Percentiles rank a stretch among this genome's conserved stretches.
Evolutionary conservation across 2,113 vertebrate genomes (phyloP).

Genomic region (Semnornis frantzii): DNA sequence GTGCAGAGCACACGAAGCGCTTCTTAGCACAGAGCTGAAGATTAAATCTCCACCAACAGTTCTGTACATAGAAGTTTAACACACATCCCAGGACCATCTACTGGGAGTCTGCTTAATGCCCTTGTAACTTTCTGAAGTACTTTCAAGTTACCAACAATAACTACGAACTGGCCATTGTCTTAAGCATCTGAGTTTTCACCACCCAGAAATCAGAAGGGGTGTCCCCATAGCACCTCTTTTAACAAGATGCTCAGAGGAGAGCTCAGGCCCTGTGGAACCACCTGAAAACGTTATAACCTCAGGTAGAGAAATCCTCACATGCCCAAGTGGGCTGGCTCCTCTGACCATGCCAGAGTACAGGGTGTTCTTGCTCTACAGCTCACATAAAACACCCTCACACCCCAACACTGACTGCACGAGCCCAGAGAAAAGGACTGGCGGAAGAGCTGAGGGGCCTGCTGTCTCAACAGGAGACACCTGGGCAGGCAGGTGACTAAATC

Average conservation of each 20-base stretch:
- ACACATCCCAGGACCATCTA: neutral
- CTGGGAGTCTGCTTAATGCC: neutral
- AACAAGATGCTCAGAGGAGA: neutral
- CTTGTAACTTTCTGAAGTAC: neutral
- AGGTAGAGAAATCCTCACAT: neutral
- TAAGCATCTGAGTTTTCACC: neutral
- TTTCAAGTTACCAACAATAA: neutral
- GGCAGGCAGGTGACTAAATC: neutral
- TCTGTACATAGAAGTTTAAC: neutral
- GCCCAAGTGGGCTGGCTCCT: accelerated
- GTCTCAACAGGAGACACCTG: neutral
- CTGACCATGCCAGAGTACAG: accelerated
- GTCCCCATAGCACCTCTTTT: neutral
- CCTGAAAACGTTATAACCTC: neutral
- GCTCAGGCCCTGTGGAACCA: neutral
- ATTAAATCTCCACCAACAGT: neutral
- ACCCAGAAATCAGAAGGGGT: neutral
- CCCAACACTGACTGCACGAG: accelerated
- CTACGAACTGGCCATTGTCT: neutral
- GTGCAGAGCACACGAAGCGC: neutral
- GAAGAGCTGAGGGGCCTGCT: neutral
- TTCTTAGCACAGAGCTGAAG: neutral
- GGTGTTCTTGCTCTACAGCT: neutral
- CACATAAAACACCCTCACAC: neutral
- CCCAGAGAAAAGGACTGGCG: accelerated